Conservation (phyloP, 2,797 vertebrate genomes). For the Hydrolagus colliei region DNA sequence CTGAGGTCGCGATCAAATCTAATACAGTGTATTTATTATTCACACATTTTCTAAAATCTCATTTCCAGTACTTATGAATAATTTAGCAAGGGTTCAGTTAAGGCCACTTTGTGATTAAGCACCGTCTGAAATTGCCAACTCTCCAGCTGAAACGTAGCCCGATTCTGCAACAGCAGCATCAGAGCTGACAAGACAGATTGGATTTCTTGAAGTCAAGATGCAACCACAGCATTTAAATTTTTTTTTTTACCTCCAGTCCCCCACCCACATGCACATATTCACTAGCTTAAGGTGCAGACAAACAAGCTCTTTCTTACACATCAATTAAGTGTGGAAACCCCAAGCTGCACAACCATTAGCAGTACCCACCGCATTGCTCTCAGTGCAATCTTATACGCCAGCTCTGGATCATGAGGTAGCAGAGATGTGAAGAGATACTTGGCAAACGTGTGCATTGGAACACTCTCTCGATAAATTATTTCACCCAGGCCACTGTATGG, state of each 20-base stretch:
- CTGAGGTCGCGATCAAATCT: conserved; percentile 43
- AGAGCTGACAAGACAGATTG: conserved; percentile 28
- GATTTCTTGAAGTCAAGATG: conserved; percentile 4
- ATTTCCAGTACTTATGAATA: conserved; percentile 53
- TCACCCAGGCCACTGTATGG: conserved; percentile 95
- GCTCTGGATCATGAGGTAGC: conserved; percentile 95
- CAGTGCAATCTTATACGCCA: conserved; percentile 96
- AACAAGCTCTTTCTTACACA: conserved; percentile 28
- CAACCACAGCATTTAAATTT: conserved; percentile 23
- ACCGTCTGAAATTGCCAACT: conserved; percentile 41
- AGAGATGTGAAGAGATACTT: conserved; percentile 96
- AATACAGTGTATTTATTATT: conserved; percentile 55
- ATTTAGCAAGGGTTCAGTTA: conserved; percentile 59
- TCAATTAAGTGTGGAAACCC: conserved; percentile 9
- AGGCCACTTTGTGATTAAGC: conserved; percentile 58
- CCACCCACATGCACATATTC: conserved; percentile 34
- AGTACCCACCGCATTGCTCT: conserved; percentile 91
- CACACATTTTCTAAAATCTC: conserved; percentile 51
- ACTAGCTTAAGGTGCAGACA: conserved; percentile 14
- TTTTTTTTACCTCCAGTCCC: conserved; percentile 14
- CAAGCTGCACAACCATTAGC: background rate
- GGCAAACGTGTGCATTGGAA: conserved; percentile 98
- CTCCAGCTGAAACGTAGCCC: conserved; percentile 32
- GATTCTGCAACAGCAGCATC: conserved; percentile 27
- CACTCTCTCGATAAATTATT: conserved; percentile 85